Conservation (phyloP, 2,888 invertebrate genomes). For the Cheilosia urbana region DNA sequence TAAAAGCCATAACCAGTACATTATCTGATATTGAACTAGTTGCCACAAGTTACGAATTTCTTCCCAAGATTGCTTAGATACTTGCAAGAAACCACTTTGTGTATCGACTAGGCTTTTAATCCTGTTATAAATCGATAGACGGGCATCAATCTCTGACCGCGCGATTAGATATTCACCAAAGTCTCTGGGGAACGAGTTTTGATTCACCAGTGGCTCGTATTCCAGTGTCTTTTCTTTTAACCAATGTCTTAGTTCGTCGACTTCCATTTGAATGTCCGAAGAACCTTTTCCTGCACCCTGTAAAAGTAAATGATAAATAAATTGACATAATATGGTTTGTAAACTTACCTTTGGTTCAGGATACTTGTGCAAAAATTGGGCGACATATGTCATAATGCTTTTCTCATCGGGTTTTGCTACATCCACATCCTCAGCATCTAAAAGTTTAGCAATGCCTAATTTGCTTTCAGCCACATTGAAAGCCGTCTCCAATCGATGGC, state of each 20-base stretch:
- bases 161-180: slow-evolving; percentile 92
- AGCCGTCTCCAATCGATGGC: slow-evolving; percentile 94
- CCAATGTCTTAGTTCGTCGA: slow-evolving; percentile 92
- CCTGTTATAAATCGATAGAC: slow-evolving; percentile 89
- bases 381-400: slow-evolving; percentile 99
- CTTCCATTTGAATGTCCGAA: slow-evolving; percentile 91
- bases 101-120: slow-evolving; percentile 92
- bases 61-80: slow-evolving; percentile 94
- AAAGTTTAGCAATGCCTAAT: slow-evolving; percentile 94
- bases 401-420: slow-evolving; percentile 98
- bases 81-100: slow-evolving; percentile 90
- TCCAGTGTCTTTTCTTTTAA: slow-evolving; percentile 90
- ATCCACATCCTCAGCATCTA: slow-evolving; percentile 98
- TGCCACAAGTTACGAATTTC: slow-evolving; percentile 92
- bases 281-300: slow-evolving; percentile 90
- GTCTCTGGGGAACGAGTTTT: slow-evolving; percentile 89
- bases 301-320: slow-evolving; percentile 11
- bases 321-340: neutral
- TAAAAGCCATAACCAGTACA: slow-evolving; percentile 94
- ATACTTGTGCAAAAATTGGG: slow-evolving; percentile 98
- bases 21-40: slow-evolving; percentile 90
- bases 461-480: slow-evolving; percentile 96
- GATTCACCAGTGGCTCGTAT: slow-evolving; percentile 90
- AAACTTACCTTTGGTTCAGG: slow-evolving; percentile 90
- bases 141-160: slow-evolving; percentile 90